phyloP scores from a whole-genome alignment of 2,888 invertebrate species.

The Magallana nippona region DNA sequence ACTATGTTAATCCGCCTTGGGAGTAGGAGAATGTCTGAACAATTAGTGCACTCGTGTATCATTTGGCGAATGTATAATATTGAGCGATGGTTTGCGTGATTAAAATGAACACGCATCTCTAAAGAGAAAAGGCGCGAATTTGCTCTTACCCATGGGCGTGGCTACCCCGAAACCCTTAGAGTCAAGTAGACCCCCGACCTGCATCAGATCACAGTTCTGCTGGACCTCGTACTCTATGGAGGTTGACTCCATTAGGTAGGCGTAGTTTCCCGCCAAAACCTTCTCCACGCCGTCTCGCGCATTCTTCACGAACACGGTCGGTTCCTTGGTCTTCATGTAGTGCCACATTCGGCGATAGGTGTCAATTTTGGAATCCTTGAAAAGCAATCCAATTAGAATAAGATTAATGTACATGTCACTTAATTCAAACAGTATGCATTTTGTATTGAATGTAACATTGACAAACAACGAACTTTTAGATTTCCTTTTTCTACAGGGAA shows the following conservation, averaged over 20 bases:
- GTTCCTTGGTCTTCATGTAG: slow-evolving; percentile 87
- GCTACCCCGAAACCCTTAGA: slow-evolving; percentile 98
- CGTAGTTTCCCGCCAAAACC: slow-evolving; percentile 93
- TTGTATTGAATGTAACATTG: too few relatives aligned
- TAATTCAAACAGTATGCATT: too few relatives aligned
- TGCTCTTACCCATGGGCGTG: slow-evolving; percentile 89
- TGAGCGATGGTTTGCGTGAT: too few relatives aligned
- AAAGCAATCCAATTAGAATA: slow-evolving; percentile 25
- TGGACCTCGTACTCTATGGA: slow-evolving; percentile 95
- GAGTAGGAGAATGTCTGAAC: too few relatives aligned
- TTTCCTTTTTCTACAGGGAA: too few relatives aligned
- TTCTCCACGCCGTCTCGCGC: slow-evolving; percentile 94
- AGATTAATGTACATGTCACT: neutral
- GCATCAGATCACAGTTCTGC: slow-evolving; percentile 96
- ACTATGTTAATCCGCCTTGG: too few relatives aligned
- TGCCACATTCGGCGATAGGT: slow-evolving; percentile 90
- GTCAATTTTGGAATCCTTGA: slow-evolving; percentile 88
- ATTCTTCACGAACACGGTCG: slow-evolving; percentile 90
- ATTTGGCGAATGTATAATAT: too few relatives aligned
- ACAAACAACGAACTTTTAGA: too few relatives aligned
- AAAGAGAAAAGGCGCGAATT: slow-evolving; percentile 89
- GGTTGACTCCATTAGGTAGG: slow-evolving; percentile 98
- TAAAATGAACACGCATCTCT: slow-evolving; percentile 86
- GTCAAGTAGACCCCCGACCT: slow-evolving; percentile 94
- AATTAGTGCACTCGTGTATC: too few relatives aligned